Evolutionary conservation across 1,140 invertebrate species (phyloP).

Genomic region (Helicorthomorpha holstii): DNA sequence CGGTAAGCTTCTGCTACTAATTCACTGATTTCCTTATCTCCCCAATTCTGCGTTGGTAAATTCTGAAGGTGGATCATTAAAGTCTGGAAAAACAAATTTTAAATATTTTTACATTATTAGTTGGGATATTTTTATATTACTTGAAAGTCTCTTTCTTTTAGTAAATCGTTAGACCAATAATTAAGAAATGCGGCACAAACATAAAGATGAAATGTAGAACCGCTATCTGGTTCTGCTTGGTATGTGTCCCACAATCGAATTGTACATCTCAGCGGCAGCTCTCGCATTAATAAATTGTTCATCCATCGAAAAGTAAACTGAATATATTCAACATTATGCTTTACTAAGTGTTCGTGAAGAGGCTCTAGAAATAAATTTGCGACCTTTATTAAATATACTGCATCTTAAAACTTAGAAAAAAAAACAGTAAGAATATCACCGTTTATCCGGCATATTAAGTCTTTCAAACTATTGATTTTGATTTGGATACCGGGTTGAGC

Average conservation of each 20-base stretch:
- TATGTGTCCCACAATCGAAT: constrained; percentile 99
- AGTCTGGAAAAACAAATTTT: constrained; percentile 39
- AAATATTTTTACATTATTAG: too few species aligned
- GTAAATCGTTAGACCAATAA: constrained; percentile 77
- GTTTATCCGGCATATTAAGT: constrained; percentile 91
- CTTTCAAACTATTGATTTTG: constrained; percentile 73
- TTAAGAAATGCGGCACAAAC: constrained; percentile 97
- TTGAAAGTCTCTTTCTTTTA: constrained; percentile 90
- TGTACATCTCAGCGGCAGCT: constrained; percentile 92
- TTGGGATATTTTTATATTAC: constrained; percentile 37
- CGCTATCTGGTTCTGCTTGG: constrained; percentile 85
- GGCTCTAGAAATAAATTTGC: constrained; percentile 38
- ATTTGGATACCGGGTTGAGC: constrained; percentile 97
- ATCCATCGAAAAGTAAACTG: constrained; percentile 99
- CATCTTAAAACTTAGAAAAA: too few species aligned
- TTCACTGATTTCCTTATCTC: constrained; percentile 79
- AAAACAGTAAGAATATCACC: too few species aligned
- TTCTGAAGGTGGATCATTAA: constrained; percentile 95
- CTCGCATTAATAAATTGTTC: constrained; percentile 96
- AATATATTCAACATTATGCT: constrained; percentile 90
- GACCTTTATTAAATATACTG: constrained; percentile 5
- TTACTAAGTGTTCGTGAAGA: constrained; percentile 79
- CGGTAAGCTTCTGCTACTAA: constrained; percentile 93
- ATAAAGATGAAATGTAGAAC: constrained; percentile 94
- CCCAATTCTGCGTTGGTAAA: constrained; percentile 93